Conservation (phyloP, 2,888 invertebrate species). For the Ormyrus rosae region DNA sequence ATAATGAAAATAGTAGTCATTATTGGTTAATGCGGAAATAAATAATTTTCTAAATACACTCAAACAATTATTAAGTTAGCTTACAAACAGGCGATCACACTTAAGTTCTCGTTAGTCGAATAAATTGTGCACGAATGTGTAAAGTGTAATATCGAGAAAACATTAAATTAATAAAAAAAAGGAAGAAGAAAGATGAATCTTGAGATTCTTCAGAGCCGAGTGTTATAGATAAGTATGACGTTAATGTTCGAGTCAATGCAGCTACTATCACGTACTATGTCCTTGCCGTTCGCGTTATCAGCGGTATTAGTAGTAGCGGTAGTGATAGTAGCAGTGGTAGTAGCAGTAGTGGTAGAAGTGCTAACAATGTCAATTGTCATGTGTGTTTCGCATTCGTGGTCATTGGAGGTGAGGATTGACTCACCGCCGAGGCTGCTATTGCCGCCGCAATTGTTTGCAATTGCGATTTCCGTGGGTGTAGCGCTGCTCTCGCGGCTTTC, state of each 20-base stretch:
- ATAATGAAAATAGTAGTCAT: too few relatives aligned
- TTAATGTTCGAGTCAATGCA: slow-evolving; percentile 63
- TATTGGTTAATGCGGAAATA: too few relatives aligned
- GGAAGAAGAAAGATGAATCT: slow-evolving; percentile 32
- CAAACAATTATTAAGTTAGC: neutral
- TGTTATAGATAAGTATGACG: slow-evolving; percentile 67
- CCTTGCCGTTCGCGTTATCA: slow-evolving; percentile 60
- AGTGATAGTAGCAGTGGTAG: slow-evolving; percentile 43
- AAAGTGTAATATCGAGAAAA: slow-evolving; percentile 7
- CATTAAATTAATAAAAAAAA: too few relatives aligned
- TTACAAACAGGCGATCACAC: neutral
- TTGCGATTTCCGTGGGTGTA: slow-evolving; percentile 66
- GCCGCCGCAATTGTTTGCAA: slow-evolving; percentile 64
- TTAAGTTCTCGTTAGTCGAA: neutral
- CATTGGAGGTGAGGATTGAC: slow-evolving; percentile 62
- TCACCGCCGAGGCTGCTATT: slow-evolving; percentile 71
- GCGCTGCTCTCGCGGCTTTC: slow-evolving; percentile 66
- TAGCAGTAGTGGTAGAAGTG: slow-evolving; percentile 41
- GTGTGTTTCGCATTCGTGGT: slow-evolving; percentile 50
- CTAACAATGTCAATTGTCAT: slow-evolving; percentile 52
- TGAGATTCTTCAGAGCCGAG: slow-evolving; percentile 64
- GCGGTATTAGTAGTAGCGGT: slow-evolving; percentile 50
- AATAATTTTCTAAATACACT: too few relatives aligned
- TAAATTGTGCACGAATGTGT: too few relatives aligned
- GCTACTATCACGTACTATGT: slow-evolving; percentile 60